Conservation (phyloP, 2,888 invertebrate genomes). For the Parthenolecanium corni region DNA sequence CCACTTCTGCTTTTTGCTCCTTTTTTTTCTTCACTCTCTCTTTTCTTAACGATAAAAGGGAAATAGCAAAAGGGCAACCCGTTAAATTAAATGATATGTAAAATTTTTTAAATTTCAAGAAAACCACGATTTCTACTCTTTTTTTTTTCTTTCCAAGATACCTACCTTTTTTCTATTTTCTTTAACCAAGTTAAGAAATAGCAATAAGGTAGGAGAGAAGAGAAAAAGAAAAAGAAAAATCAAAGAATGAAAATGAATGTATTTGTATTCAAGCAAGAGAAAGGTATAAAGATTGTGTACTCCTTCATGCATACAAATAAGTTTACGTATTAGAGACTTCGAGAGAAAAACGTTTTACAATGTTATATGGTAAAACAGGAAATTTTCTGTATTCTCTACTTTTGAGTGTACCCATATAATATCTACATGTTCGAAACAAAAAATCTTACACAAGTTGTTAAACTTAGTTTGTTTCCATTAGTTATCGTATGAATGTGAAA, state of each 20-base stretch:
- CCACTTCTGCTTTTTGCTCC: not conserved
- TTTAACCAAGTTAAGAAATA: not conserved
- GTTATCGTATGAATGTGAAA: no score
- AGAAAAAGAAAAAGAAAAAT: not conserved
- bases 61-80: not conserved
- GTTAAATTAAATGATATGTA: slow-evolving; percentile 17
- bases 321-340: slow-evolving; percentile 1
- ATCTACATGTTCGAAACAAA: no score
- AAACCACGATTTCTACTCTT: not conserved
- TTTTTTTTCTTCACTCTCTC: not conserved
- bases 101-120: slow-evolving; percentile 1
- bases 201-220: not conserved
- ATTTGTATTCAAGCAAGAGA: slow-evolving; percentile 24
- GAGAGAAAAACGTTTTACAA: slow-evolving; percentile 13
- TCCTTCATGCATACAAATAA: slow-evolving; percentile 23
- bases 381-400: not conserved
- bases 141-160: not conserved
- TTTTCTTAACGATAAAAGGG: not conserved
- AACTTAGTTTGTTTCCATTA: no score
- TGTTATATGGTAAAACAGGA: slow-evolving; percentile 6
- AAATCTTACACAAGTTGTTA: no score
- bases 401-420: no score
- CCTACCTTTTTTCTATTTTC: no score
- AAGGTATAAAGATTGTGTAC: slow-evolving; percentile 24
- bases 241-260: slow-evolving; percentile 14